Evolutionary conservation across 2,113 vertebrate species (phyloP).

Genomic region (Lepisosteus osseus): DNA sequence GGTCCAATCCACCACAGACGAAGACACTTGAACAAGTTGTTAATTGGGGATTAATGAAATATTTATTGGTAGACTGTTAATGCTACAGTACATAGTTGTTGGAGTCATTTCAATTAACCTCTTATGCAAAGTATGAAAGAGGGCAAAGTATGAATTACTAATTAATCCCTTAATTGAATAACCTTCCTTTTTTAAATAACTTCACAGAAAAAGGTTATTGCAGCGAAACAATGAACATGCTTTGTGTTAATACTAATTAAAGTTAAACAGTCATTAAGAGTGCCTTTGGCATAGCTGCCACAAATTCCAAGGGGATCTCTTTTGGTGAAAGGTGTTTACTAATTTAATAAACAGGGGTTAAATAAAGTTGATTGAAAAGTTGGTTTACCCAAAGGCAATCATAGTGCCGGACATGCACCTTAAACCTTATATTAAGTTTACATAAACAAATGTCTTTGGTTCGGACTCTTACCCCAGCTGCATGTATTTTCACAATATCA

Average conservation of each 20-base stretch:
- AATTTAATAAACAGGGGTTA: too few relatives aligned
- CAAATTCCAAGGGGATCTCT: too few relatives aligned
- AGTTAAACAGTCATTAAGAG: too few relatives aligned
- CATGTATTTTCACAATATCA: too few relatives aligned
- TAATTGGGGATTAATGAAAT: constrained; percentile 32
- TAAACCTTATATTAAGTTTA: too few relatives aligned
- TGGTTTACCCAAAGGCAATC: too few relatives aligned
- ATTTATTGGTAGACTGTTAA: constrained; percentile 39
- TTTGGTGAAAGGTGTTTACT: too few relatives aligned
- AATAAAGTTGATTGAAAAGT: too few relatives aligned
- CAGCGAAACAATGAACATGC: constrained; percentile 6
- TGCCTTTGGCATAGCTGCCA: too few relatives aligned
- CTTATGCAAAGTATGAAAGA: constrained; percentile 21
- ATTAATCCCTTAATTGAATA: constrained; percentile 37
- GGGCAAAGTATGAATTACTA: constrained; percentile 31
- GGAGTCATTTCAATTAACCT: constrained; percentile 38
- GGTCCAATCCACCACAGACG: constrained; percentile 19
- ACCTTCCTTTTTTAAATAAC: constrained; percentile 14
- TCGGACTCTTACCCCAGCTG: too few relatives aligned
- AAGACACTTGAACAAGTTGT: constrained; percentile 19
- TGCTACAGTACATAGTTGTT: constrained; percentile 22
- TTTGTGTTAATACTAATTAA: constrained; percentile 4
- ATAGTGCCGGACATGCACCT: too few relatives aligned
- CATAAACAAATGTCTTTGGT: too few relatives aligned
- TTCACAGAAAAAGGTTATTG: not conserved